Base-by-base conservation (phyloP, 2,888 invertebrate genomes). In the Eupithecia centaureata region DNA sequence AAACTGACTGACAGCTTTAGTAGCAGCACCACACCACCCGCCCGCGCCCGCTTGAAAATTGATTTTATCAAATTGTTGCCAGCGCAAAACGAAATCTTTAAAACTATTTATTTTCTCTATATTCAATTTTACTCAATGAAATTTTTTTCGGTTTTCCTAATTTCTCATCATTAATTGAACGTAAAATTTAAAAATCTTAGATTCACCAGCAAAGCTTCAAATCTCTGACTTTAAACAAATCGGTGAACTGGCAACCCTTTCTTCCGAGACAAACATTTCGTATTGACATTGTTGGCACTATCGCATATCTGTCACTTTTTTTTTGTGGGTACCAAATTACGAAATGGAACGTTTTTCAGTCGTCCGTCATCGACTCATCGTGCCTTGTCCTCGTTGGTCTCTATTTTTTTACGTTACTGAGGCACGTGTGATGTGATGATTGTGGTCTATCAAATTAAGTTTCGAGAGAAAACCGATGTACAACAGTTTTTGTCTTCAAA, bases 31-130 rank as follows among this genome's bases (percentile, higher is more conserved):
- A 28, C 54, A 54, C 83, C 86, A 86, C 89, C 91, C 92, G 90
- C 92, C 92, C 92, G 76, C 82, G 82, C 92, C 92, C 75, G 82
- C 83, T 81, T 57, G 30, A 82, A 86, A 90, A 82, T 83, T 82
- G 83, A 83, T 92, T 93, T 92, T 89, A 82, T 32, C 32, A 81
- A 71, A 79, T 82, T 73, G 71, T 88, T 89, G 86, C 89, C 85
- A 85, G 47, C 33, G 8, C 15, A n/a, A 28, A 28, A 18, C 2
- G 10, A 5, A 28, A 8, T 15, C n/a, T 12, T 35, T 10, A 18
- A 42, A 8, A n/a, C 10, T 47, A 47, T 47, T 42, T 18, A 2
- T 42, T 42, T 22, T 10, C 12, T 47, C 12, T 18, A 3, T 3
- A 47, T 22, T 47, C 4, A 18, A 47, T 42, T 42, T 10, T 42